These are phyloP conservation scores for Arion vulgaris DNA, from an alignment of 1,140 invertebrate genomes.

Conservation along the genomic window DNA sequence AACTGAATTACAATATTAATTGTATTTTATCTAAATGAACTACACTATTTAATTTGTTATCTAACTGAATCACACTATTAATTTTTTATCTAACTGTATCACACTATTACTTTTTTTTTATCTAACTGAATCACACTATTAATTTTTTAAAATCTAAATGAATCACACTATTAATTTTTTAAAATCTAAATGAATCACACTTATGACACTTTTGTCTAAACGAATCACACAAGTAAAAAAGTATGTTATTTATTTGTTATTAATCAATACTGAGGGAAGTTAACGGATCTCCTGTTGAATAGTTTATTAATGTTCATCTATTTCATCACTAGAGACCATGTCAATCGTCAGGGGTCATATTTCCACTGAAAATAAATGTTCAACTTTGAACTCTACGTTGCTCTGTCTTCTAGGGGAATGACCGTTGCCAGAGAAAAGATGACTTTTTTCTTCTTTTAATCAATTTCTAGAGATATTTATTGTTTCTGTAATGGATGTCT, in stretches of 20 bases:
- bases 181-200: no score
- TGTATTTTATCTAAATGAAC: no score
- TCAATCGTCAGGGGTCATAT: background rate
- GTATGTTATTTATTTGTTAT: background rate
- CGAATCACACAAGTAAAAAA: no score
- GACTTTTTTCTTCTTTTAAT: background rate
- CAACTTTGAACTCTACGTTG: background rate
- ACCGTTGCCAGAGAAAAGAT: background rate
- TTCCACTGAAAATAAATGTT: background rate
- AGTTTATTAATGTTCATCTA: background rate
- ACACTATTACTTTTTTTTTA: no score
- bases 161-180: no score
- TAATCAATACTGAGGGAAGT: background rate
- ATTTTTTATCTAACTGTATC: no score
- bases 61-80: no score
- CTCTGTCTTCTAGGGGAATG: background rate
- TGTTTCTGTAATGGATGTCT: slow-evolving; percentile 10
- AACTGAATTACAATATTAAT: no score
- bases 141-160: no score
- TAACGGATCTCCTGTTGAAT: background rate
- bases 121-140: no score
- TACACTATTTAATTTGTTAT: no score
- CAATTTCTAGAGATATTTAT: background rate
- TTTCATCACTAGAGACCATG: background rate
- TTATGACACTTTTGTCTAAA: no score